Conservation (phyloP, 1,140 invertebrate species). For the Nasonia vitripennis region DNA sequence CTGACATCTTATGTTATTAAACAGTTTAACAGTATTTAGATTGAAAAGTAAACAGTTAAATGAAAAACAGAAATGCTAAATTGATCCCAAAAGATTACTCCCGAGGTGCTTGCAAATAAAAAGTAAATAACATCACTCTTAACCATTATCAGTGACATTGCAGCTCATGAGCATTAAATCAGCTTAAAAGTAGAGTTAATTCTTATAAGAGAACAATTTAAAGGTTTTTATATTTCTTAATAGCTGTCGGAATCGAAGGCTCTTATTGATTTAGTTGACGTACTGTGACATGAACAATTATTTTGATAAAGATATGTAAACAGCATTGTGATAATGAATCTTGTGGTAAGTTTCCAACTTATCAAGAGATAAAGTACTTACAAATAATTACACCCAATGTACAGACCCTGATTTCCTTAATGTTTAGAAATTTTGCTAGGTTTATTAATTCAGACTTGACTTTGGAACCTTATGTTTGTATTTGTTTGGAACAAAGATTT, state of each 20-base stretch:
- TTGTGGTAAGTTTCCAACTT: constrained; percentile 48
- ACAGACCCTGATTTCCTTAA: not conserved
- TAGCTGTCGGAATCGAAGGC: constrained; percentile 60
- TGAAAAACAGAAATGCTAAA: too few species aligned
- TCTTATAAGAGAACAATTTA: constrained; percentile 22
- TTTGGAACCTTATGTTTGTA: not conserved
- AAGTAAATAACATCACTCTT: not conserved
- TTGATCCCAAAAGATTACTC: too few species aligned
- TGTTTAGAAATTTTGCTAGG: not conserved
- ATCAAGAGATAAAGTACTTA: not conserved
- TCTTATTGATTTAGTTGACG: constrained; percentile 55
- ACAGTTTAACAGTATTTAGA: not conserved
- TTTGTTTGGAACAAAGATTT: too few species aligned
- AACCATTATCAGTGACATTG: not conserved
- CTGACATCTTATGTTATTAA: not conserved
- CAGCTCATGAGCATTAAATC: constrained; percentile 27
- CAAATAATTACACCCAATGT: not conserved
- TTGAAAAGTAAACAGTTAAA: not conserved
- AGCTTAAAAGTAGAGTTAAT: constrained; percentile 2
- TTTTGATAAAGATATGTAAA: constrained; percentile 23
- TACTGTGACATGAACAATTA: constrained; percentile 49
- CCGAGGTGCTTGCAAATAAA: not conserved
- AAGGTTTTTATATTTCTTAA: constrained; percentile 58
- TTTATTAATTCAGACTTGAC: not conserved
- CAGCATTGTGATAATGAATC: constrained; percentile 29